Evolutionary conservation across 1,140 invertebrate species (phyloP).

Genomic region (Anoplophora glabripennis): DNA sequence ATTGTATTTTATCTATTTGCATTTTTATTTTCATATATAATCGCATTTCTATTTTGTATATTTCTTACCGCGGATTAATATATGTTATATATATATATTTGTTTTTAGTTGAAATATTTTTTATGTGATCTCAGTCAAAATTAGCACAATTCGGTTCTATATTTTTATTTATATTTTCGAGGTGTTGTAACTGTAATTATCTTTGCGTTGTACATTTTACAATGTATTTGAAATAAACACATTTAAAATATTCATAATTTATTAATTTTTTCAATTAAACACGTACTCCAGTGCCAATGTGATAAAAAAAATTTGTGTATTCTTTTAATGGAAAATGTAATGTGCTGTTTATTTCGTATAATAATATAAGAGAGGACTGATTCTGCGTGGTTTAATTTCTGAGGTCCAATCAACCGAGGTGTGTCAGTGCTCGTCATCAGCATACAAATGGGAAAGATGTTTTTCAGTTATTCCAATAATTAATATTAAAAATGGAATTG

Average conservation of each 20-base stretch:
- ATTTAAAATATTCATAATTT: conserved; percentile 20
- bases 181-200: conserved; percentile 26
- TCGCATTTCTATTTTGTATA: conserved; percentile 22
- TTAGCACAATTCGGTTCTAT: conserved; percentile 36
- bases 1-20: conserved; percentile 31
- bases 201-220: conserved; percentile 40
- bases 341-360: too few species aligned
- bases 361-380: too few species aligned
- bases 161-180: conserved; percentile 27
- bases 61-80: conserved; percentile 19
- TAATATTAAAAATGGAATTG: too few species aligned
- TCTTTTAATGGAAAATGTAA: too few species aligned
- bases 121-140: conserved; percentile 43
- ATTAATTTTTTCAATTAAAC: too few species aligned
- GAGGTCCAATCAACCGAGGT: too few species aligned
- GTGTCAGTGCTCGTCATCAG: too few species aligned
- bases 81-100: conserved; percentile 19
- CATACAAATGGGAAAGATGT: too few species aligned
- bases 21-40: conserved; percentile 27
- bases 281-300: too few species aligned
- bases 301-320: too few species aligned
- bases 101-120: conserved; percentile 24
- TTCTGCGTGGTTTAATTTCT: too few species aligned
- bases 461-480: too few species aligned
- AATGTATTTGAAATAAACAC: conserved; percentile 42